phyloP scores from a whole-genome alignment of 2,797 vertebrate species.

The Nyctalus aviator region DNA sequence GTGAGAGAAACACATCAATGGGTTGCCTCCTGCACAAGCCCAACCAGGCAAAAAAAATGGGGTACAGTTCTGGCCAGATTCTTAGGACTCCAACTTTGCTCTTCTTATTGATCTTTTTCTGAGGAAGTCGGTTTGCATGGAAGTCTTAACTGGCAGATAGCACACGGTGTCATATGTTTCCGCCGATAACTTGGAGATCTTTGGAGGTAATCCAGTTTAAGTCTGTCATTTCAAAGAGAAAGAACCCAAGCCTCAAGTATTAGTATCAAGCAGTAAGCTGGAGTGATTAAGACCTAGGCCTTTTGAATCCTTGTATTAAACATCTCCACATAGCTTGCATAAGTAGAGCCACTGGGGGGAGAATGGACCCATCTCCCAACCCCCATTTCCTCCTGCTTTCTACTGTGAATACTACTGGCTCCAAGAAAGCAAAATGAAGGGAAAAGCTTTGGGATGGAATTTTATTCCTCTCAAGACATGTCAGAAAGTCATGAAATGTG shows the following conservation, averaged over 20 bases:
- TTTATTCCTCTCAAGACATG: conserved; percentile 26
- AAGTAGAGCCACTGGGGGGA: conserved; percentile 29
- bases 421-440: conserved; percentile 40
- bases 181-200: conserved; percentile 8
- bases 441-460: conserved; percentile 51
- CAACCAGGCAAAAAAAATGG: background rate
- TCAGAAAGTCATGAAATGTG: conserved; percentile 66
- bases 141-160: background rate
- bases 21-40: no score
- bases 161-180: background rate
- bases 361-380: background rate
- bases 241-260: background rate
- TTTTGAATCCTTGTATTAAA: conserved; percentile 11
- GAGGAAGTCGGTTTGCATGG: background rate
- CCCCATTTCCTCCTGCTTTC: conserved; percentile 44
- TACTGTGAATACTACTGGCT: conserved; percentile 57
- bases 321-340: conserved; percentile 42
- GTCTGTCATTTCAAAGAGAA: conserved; percentile 40
- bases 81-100: background rate
- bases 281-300: conserved; percentile 7
- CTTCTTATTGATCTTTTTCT: background rate
- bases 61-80: background rate
- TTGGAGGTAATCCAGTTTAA: conserved; percentile 10
- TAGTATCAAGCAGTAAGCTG: background rate
- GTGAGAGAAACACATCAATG: no score